Conservation (phyloP, 1,140 invertebrate species). For the Probaryconus sp. region DNA sequence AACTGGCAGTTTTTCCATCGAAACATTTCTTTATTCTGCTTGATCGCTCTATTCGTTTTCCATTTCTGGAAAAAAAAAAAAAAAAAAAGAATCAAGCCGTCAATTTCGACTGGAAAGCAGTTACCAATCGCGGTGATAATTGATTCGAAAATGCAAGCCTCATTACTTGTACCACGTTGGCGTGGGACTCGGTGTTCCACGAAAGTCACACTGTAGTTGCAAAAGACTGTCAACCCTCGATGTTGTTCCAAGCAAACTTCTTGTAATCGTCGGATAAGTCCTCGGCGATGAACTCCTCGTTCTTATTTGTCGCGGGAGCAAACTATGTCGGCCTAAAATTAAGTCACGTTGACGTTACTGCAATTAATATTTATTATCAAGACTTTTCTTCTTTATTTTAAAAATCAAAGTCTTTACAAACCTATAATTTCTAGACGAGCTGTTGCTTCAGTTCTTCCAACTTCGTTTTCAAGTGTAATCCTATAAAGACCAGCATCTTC, state of each 20-base stretch:
- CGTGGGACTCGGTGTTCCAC: slow-evolving; percentile 79
- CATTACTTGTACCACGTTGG: slow-evolving; percentile 81
- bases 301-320: slow-evolving; percentile 71
- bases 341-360: too few relatives aligned
- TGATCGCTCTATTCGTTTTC: slow-evolving; percentile 74
- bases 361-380: too few relatives aligned
- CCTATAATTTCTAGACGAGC: slow-evolving; percentile 89
- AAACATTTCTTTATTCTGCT: slow-evolving; percentile 70
- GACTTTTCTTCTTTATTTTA: too few relatives aligned
- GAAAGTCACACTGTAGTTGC: slow-evolving; percentile 79
- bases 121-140: slow-evolving; percentile 24
- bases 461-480: slow-evolving; percentile 88
- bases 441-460: slow-evolving; percentile 87
- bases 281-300: slow-evolving; percentile 75
- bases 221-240: slow-evolving; percentile 79
- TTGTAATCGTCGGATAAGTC: slow-evolving; percentile 74
- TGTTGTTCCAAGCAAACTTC: slow-evolving; percentile 73
- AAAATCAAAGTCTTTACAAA: slow-evolving; percentile 65
- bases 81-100: slow-evolving; percentile 25
- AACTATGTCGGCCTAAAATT: slow-evolving; percentile 66
- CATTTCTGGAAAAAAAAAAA: slow-evolving; percentile 79
- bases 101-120: slow-evolving; percentile 2
- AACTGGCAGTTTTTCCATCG: slow-evolving; percentile 73
- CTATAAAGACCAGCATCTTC: slow-evolving; percentile 90
- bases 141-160: slow-evolving; percentile 17